These are phyloP conservation scores for Ptyas mucosa DNA, from an alignment of 2,113 vertebrate species.

Conservation along the genomic window DNA sequence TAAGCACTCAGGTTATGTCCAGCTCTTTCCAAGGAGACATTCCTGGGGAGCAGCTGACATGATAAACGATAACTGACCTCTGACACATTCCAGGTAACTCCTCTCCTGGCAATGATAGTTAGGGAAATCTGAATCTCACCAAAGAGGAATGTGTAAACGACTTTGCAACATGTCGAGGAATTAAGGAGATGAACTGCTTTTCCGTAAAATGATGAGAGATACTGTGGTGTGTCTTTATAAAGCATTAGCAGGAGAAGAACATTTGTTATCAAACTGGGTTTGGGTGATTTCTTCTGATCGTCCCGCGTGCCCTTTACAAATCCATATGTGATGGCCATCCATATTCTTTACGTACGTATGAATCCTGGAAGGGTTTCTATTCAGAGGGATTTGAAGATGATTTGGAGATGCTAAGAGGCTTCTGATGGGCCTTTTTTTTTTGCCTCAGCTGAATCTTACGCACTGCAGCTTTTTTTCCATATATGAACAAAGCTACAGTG, in stretches of 20 bases:
- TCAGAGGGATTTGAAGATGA: background rate
- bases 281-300: background rate
- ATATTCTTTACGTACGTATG: background rate
- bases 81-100: conserved; percentile 12
- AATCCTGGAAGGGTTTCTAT: background rate
- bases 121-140: conserved; percentile 10
- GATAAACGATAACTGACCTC: background rate
- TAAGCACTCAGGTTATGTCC: background rate
- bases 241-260: conserved; percentile 2
- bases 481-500: background rate
- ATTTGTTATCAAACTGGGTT: background rate
- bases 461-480: background rate
- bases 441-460: background rate
- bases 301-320: background rate
- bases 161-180: conserved; percentile 20
- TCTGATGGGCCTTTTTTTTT: background rate
- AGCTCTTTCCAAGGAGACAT: background rate
- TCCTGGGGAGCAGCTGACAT: conserved; percentile 6
- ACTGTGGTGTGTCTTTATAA: conserved; percentile 14
- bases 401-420: background rate
- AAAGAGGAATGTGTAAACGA: conserved; percentile 30
- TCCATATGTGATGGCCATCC: background rate
- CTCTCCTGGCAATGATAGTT: background rate
- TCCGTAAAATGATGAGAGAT: conserved; percentile 12
- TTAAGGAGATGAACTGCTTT: conserved; percentile 18